phyloP scores from a whole-genome alignment of 2,113 vertebrate species.

The Bubo scandiacus region DNA sequence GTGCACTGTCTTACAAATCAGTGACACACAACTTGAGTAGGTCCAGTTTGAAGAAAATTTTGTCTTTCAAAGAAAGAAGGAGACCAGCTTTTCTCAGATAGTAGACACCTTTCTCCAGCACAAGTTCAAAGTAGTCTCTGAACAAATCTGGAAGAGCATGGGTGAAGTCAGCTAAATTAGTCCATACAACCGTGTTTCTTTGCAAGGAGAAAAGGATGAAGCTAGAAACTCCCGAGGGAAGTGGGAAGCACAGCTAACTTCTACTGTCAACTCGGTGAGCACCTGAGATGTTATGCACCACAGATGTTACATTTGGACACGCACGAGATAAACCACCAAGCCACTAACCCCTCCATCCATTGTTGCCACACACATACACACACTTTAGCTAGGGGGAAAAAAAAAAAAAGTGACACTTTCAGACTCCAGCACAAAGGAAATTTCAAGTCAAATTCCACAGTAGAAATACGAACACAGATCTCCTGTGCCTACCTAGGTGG shows the following conservation, averaged over 20 bases:
- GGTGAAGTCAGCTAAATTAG: neutral
- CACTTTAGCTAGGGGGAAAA: neutral
- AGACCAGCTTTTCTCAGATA: neutral
- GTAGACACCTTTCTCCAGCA: neutral
- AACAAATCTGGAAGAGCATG: neutral
- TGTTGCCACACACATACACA: neutral
- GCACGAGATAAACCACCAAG: neutral
- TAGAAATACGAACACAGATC: neutral
- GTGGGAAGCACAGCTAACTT: neutral
- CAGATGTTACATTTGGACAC: neutral
- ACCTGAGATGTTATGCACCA: neutral
- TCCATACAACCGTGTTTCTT: neutral
- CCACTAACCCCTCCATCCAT: neutral
- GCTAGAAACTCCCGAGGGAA: neutral
- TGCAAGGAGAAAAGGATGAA: neutral
- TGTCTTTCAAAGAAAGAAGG: neutral
- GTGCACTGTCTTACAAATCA: neutral
- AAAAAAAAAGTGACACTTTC: neutral
- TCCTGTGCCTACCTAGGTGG: conserved; percentile 36
- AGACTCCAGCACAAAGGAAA: neutral
- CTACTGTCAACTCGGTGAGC: neutral
- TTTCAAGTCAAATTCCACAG: neutral
- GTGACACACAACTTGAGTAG: neutral
- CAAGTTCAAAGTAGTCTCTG: neutral
- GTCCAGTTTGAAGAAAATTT: neutral